Base-by-base conservation (phyloP, 2,113 vertebrate genomes). In the Nannospalax galili region DNA sequence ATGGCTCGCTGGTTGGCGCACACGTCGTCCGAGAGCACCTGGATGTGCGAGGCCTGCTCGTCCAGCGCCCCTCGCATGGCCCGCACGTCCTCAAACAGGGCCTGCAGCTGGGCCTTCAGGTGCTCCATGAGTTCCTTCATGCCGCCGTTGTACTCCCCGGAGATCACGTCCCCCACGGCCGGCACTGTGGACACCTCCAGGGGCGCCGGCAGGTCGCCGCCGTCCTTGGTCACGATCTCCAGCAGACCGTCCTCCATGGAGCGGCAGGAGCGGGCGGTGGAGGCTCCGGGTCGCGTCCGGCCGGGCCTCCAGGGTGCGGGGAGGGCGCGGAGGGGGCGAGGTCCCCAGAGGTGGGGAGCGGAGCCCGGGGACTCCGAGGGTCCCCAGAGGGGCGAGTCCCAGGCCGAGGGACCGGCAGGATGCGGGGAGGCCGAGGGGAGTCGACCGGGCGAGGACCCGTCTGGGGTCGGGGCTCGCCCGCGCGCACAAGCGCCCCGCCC, bases 21-120 rank as follows among this genome's bases (percentile, higher is more conserved):
- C 94, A 98, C 97, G 97, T 98, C 97, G 97, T 98, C 96, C 58
- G 97, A 98, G 40, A 98, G 97, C 94, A 97, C 97, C 94, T 98
- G 97, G 96, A 98, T 98, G 96, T 97, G 97, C 84, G 97, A 98
- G 95, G 97, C 97, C 96, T 98, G 97, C 95, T 98, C 97, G 85
- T 98, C 97, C 94, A 98, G 95, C 52, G 97, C 97, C 17, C 97
- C 97, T 72, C 97, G 94, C 97, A 98, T 98, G 94, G 97, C 97
- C 92, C 97, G 78, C 96, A 98, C 97, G 92, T 98, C 97, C 97
- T 98, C 97, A 85, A 98, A 98, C 84, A 98, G 96, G 84, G 97
- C 97, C 95, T 98, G 97, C 90, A 98, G 95, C 94, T 98, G 97
- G 35, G 97, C 97, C 85, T 97, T 98, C 58, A 98, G 96, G 73